These are phyloP conservation scores for Threskiornis aethiopicus DNA, from an alignment of 2,797 vertebrate genomes.

Conservation along the genomic window DNA sequence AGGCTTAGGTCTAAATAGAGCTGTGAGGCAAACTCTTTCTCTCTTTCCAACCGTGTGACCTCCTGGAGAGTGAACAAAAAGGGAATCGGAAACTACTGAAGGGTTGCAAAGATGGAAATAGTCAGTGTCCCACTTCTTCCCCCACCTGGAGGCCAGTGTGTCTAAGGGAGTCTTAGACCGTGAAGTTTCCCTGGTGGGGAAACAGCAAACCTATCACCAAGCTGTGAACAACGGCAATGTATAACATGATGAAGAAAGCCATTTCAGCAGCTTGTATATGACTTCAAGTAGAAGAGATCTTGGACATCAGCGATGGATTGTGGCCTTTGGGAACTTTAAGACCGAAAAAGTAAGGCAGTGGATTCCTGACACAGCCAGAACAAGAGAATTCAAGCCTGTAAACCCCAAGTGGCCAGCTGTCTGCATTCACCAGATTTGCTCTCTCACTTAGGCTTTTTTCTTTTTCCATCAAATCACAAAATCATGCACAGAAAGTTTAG, in stretches of 20 bases:
- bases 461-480: not conserved
- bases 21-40: conserved; percentile 12
- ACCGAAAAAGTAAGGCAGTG: not conserved
- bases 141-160: not conserved
- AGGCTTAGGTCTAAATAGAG: conserved; percentile 49
- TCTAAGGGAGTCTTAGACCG: not conserved
- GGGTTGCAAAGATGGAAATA: not conserved
- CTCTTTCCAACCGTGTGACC: not conserved
- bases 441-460: not conserved
- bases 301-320: not conserved
- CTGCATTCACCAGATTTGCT: not conserved
- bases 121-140: not conserved
- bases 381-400: not conserved
- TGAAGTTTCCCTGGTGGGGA: not conserved
- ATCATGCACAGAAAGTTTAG: not conserved
- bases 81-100: not conserved
- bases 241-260: not conserved
- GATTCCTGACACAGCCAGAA: not conserved
- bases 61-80: conserved; percentile 1
- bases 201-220: not conserved
- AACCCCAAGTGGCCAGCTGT: not conserved
- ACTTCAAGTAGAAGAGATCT: not conserved
- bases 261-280: not conserved
- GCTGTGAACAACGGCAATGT: not conserved
- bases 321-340: not conserved